Percentiles rank a stretch among this genome's conserved stretches.
phyloP scores from a whole-genome alignment of 2,113 vertebrate species.

The Campylorhamphus procurvoides region DNA sequence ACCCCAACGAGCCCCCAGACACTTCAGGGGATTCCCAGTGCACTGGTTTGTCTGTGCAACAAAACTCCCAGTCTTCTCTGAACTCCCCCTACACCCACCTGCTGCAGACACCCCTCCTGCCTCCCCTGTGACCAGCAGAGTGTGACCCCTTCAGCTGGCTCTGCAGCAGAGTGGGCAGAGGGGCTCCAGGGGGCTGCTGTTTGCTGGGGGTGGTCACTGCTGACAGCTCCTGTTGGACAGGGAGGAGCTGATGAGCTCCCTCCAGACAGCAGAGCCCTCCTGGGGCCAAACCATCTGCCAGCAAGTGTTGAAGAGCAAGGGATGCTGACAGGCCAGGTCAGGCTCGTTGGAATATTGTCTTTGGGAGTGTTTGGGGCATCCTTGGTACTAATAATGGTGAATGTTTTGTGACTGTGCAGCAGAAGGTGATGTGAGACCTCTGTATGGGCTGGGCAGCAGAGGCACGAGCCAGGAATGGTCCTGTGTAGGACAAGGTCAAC shows the following conservation, averaged over 20 bases:
- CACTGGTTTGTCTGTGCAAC: neutral
- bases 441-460: neutral
- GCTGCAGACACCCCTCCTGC: neutral
- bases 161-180: neutral
- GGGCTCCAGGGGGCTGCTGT: neutral
- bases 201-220: neutral
- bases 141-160: neutral
- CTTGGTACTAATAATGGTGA: neutral
- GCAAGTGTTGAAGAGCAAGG: neutral
- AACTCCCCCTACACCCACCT: neutral
- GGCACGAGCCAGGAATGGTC: rapidly evolving
- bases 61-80: neutral
- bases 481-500: neutral
- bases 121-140: neutral
- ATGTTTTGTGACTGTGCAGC: neutral
- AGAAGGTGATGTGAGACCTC: neutral
- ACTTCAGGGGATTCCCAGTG: rapidly evolving
- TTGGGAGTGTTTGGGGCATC: neutral
- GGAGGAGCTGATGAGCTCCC: neutral
- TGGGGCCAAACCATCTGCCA: neutral
- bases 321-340: neutral
- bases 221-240: neutral
- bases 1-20: neutral
- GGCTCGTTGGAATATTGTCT: neutral
- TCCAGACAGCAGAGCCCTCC: neutral